Percentiles rank a stretch among this genome's conserved stretches.
phyloP scores from a whole-genome alignment of 1,140 invertebrate species.

The Globodera rostochiensis region DNA sequence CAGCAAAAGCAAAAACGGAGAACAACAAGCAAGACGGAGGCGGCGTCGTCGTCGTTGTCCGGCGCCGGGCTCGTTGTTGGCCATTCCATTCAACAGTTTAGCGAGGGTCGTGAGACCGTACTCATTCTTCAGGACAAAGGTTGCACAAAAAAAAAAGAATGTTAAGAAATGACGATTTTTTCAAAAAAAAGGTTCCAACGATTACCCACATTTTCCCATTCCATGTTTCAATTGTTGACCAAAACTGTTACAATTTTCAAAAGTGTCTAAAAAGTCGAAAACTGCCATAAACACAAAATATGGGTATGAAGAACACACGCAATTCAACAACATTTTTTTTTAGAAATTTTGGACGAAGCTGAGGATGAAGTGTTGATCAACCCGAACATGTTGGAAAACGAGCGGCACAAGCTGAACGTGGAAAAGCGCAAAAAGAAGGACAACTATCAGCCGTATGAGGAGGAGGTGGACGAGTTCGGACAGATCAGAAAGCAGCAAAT shows the following conservation, averaged over 20 bases:
- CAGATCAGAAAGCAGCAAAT: conserved; percentile 73
- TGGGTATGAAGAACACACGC: no score
- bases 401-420: conserved; percentile 85
- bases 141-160: not conserved
- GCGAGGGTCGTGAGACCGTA: conserved; percentile 82
- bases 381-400: conserved; percentile 91
- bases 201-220: no score
- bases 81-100: conserved; percentile 79
- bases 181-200: no score
- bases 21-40: not conserved
- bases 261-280: no score
- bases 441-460: conserved; percentile 82
- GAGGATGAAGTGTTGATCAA: conserved; percentile 86
- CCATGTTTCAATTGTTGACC: no score
- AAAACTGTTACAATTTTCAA: no score
- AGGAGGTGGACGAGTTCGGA: conserved; percentile 82
- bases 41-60: conserved; percentile 66
- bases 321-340: not conserved
- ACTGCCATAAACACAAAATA: no score
- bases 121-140: conserved; percentile 90
- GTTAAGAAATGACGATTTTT: no score
- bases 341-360: conserved; percentile 71
- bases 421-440: conserved; percentile 80
- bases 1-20: conserved; percentile 1
- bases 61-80: conserved; percentile 80